These are phyloP conservation scores for Schizothorax lantsangensis DNA, from an alignment of 2,797 vertebrate species.

Conservation along the genomic window DNA sequence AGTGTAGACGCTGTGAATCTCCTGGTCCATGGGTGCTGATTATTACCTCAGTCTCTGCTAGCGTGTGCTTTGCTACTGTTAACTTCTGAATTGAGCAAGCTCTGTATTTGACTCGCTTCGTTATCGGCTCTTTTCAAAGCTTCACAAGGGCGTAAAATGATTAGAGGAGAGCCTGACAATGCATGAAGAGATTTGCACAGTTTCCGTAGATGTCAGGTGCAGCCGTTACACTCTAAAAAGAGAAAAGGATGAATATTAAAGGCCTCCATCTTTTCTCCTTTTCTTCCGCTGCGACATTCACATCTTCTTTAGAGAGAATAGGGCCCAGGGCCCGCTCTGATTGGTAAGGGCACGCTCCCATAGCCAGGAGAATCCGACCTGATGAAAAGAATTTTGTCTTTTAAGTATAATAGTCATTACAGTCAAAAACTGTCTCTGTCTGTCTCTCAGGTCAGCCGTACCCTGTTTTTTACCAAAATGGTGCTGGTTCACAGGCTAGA, in stretches of 20 bases:
- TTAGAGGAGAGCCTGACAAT: constrained; percentile 80
- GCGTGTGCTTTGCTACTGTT: constrained; percentile 67
- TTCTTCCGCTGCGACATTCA: constrained; percentile 67
- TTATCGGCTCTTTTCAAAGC: constrained; percentile 79
- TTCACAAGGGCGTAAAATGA: constrained; percentile 76
- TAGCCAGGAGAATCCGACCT: constrained; percentile 49
- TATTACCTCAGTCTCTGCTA: constrained; percentile 48
- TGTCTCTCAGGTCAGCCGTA: constrained; percentile 1
- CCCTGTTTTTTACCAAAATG: neutral
- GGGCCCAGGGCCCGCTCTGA: constrained; percentile 50
- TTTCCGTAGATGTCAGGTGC: constrained; percentile 73
- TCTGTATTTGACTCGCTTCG: constrained; percentile 78
- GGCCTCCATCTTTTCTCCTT: constrained; percentile 68
- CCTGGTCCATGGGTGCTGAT: constrained; percentile 27
- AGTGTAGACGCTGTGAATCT: neutral
- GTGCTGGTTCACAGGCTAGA: neutral
- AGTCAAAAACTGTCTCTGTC: constrained; percentile 9
- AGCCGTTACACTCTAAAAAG: constrained; percentile 72
- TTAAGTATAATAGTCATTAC: constrained; percentile 58
- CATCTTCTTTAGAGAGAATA: constrained; percentile 68
- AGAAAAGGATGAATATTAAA: constrained; percentile 70
- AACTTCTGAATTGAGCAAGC: constrained; percentile 60
- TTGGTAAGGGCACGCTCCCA: constrained; percentile 49
- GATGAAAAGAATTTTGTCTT: constrained; percentile 60
- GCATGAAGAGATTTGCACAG: constrained; percentile 76